Evolutionary conservation across 2,113 vertebrate species (phyloP), one percentile per base, ranked within the genome.

Genomic region (Perca fluviatilis): DNA sequence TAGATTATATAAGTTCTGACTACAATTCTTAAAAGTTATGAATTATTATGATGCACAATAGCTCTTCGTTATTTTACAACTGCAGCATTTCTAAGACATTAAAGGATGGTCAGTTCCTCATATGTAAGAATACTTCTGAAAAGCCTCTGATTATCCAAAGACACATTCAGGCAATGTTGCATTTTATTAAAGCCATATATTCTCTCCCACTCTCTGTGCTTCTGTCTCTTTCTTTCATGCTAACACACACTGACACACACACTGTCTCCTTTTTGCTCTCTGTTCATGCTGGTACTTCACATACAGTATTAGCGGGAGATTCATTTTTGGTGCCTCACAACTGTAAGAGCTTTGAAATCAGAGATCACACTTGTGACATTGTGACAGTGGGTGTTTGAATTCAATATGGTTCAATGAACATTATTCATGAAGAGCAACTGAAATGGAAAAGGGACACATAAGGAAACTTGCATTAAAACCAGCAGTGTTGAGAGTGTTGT

Each of bases 181-280:
- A 62, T 88, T 88, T 89, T 86, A 89, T 88, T 85, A 87, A 86
- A 80, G 53, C 58, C 56, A 74, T 89, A 79, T 50, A 80, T 77
- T 65, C 36, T 74, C 69, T 18, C 54, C 60, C 61, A 21, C 57
- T 50, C 43, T 30, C 25, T 53, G 3, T 36, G 30, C n/a, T 15
- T 49, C 33, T 43, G 19, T 72, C 16, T 43, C 57, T 63, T 47
- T 61, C 23, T 64, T 82, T 72, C 19, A 18, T 21, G 5, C 27
- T 47, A 60, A 51, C 72, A 30, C 66, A 70, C 25, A 57, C 61
- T 25, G 11, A 6, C 13, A 23, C 40, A 43, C 43, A 43, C 36
- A 66, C 33, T 16, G 16, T 47, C 16, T 72, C 30, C 19, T n/a
- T 64, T 33, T 40, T 43, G 18, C 27, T 63, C 3, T 25, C 2